Percentiles rank a stretch among this genome's conserved stretches.
These are phyloP conservation scores for Apis dorsata DNA, from an alignment of 1,140 invertebrate species.

Conservation along the genomic window DNA sequence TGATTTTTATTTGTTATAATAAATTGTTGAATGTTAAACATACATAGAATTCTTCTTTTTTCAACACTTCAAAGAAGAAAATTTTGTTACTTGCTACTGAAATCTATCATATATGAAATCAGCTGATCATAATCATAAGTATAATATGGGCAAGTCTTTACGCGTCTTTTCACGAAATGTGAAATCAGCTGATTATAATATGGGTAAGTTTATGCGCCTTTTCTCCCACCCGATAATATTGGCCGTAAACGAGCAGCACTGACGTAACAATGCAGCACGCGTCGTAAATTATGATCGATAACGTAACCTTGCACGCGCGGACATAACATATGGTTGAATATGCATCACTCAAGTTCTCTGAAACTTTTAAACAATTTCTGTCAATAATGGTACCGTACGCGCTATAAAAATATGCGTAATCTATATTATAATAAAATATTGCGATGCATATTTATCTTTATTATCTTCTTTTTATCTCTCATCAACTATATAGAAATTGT, in stretches of 20 bases:
- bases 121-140: conserved; percentile 26
- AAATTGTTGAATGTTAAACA: not conserved
- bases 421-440: not conserved
- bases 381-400: not conserved
- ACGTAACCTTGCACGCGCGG: conserved; percentile 72
- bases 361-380: conserved; percentile 34
- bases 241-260: conserved; percentile 67
- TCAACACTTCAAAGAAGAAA: not conserved
- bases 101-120: no score
- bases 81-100: no score
- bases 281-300: conserved; percentile 77
- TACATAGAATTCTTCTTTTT: no score
- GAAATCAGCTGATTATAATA: conserved; percentile 49
- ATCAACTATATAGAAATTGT: no score
- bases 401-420: not conserved
- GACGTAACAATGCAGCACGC: conserved; percentile 73
- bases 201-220: conserved; percentile 54
- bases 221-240: conserved; percentile 61
- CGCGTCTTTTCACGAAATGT: conserved; percentile 43
- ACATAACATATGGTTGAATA: conserved; percentile 30
- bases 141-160: conserved; percentile 28
- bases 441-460: not conserved
- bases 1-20: not conserved
- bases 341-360: conserved; percentile 19
- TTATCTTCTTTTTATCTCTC: not conserved